These are phyloP conservation scores for Pocillopora grandis DNA, from an alignment of 92 coral and sea anemone genomes.

Conservation along the genomic window DNA sequence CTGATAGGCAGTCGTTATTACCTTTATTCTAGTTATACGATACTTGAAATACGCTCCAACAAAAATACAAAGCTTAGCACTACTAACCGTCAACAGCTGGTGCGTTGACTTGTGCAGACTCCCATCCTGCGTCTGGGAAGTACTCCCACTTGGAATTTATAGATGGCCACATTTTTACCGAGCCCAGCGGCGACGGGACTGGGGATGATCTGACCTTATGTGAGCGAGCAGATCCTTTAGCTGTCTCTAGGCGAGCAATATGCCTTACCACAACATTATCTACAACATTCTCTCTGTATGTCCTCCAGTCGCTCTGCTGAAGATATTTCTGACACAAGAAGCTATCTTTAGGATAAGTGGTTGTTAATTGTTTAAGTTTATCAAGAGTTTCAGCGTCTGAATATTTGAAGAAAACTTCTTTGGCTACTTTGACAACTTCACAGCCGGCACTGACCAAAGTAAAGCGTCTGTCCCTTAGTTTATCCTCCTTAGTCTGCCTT, in stretches of 20 bases:
- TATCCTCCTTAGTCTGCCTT: neutral
- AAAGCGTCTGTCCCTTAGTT: conserved; percentile 60
- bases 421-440: conserved; percentile 81
- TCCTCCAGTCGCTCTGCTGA: conserved; percentile 85
- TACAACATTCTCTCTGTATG: conserved; percentile 87
- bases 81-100: conserved; percentile 67
- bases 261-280: conserved; percentile 70
- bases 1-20: too few species aligned
- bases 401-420: conserved; percentile 63
- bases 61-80: too few species aligned
- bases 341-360: conserved; percentile 75
- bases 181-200: conserved; percentile 77
- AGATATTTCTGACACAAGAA: conserved; percentile 73
- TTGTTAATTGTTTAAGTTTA: conserved; percentile 53
- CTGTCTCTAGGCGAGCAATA: conserved; percentile 55
- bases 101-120: conserved; percentile 36
- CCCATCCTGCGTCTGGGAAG: conserved; percentile 74
- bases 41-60: too few species aligned
- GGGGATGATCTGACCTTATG: conserved; percentile 63
- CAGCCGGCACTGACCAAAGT: conserved; percentile 87
- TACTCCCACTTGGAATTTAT: conserved; percentile 66
- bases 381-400: conserved; percentile 68
- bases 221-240: conserved; percentile 71
- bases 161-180: conserved; percentile 61
- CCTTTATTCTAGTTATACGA: too few species aligned